These are phyloP conservation scores for Rhyzopertha dominica DNA, from an alignment of 1,140 invertebrate species.

Conservation along the genomic window DNA sequence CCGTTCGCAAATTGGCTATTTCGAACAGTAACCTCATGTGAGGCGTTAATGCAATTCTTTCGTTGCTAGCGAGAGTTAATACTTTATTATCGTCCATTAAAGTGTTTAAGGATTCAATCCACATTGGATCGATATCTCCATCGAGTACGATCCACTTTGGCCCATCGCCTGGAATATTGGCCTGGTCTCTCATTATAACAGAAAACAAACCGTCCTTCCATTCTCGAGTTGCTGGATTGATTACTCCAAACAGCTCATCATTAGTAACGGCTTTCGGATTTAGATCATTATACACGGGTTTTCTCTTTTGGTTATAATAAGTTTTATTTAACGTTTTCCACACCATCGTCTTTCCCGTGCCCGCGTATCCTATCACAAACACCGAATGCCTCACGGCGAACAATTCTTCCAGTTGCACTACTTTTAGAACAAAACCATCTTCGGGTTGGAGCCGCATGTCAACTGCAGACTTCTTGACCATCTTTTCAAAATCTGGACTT, in stretches of 20 bases:
- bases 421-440: slow-evolving; percentile 81
- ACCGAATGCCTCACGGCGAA: slow-evolving; percentile 92
- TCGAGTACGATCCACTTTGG: slow-evolving; percentile 96
- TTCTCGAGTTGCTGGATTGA: slow-evolving; percentile 90
- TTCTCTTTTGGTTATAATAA: slow-evolving; percentile 68
- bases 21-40: slow-evolving; percentile 91
- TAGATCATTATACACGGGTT: slow-evolving; percentile 82
- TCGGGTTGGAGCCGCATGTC: slow-evolving; percentile 87
- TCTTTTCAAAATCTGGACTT: slow-evolving; percentile 78
- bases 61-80: slow-evolving; percentile 88
- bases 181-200: slow-evolving; percentile 87
- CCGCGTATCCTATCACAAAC: slow-evolving; percentile 88
- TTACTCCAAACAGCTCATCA: slow-evolving; percentile 92
- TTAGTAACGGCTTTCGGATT: slow-evolving; percentile 96
- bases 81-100: slow-evolving; percentile 85
- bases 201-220: slow-evolving; percentile 97
- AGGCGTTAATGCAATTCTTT: slow-evolving; percentile 86
- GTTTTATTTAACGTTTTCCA: slow-evolving; percentile 87
- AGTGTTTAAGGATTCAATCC: slow-evolving; percentile 92
- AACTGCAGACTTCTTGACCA: slow-evolving; percentile 67
- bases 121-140: slow-evolving; percentile 96
- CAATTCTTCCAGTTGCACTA: slow-evolving; percentile 88
- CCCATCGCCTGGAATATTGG: slow-evolving; percentile 76
- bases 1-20: slow-evolving; percentile 87
- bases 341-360: slow-evolving; percentile 88